Conservation (phyloP, 2,113 vertebrate species). For the Talpa occidentalis region DNA sequence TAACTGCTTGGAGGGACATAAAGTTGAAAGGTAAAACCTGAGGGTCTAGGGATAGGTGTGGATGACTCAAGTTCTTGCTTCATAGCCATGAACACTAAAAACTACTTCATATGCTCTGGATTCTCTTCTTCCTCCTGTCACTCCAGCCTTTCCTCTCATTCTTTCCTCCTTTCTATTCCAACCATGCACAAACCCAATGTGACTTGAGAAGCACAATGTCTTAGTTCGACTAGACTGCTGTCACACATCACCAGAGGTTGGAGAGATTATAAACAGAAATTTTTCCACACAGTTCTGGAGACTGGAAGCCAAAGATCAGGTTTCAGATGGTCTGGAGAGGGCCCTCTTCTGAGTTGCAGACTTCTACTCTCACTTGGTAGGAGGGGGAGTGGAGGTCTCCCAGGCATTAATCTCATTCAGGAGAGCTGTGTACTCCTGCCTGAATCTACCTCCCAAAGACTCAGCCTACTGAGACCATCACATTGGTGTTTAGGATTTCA, state of each 20-base stretch:
- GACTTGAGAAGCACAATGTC: neutral
- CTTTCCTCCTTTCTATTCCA: neutral
- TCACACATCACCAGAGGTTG: neutral
- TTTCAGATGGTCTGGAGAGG: neutral
- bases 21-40: neutral
- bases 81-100: neutral
- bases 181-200: neutral
- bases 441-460: neutral
- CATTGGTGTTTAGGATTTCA: neutral
- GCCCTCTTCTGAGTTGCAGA: neutral
- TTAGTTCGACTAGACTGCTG: neutral
- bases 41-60: neutral
- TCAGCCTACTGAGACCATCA: neutral
- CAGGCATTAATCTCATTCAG: neutral
- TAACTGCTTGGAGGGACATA: neutral
- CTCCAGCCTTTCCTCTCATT: neutral
- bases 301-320: neutral
- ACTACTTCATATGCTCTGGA: neutral
- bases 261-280: neutral
- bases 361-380: neutral
- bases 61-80: constrained; percentile 17
- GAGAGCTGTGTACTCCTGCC: neutral
- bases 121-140: neutral
- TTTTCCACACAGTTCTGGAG: neutral
- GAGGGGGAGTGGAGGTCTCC: neutral